Percentiles rank a stretch among this genome's conserved stretches.
These are phyloP conservation scores for Lasioglossum baleicum DNA, from an alignment of 1,140 invertebrate genomes.

Conservation along the genomic window DNA sequence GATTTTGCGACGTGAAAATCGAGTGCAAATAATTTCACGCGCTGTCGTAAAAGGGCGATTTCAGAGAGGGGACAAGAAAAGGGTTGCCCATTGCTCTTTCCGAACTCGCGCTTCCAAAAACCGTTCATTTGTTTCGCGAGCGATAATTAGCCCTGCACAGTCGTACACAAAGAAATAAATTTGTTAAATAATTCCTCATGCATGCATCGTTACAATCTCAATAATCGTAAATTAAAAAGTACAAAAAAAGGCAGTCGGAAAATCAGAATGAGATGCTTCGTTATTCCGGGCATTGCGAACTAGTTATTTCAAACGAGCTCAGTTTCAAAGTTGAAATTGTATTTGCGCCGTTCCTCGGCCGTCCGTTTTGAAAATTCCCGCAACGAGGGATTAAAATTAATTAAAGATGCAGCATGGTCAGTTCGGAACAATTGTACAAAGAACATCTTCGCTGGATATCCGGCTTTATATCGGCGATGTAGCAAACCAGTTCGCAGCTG, in stretches of 20 bases:
- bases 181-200: too few species aligned
- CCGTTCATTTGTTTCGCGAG: too few species aligned
- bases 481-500: constrained; percentile 40
- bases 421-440: not conserved
- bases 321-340: not conserved
- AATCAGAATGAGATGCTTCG: not conserved
- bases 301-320: not conserved
- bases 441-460: constrained; percentile 15
- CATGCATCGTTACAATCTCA: too few species aligned
- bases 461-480: constrained; percentile 28
- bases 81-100: too few species aligned
- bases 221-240: too few species aligned
- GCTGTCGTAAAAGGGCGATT: too few species aligned
- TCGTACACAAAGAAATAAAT: too few species aligned
- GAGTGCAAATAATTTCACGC: not conserved
- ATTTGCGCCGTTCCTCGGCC: too few species aligned
- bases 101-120: too few species aligned
- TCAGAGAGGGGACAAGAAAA: too few species aligned
- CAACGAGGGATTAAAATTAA: constrained; percentile 32
- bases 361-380: not conserved
- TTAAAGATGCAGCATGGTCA: constrained; percentile 24
- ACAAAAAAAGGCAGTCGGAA: too few species aligned
- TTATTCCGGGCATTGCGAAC: not conserved
- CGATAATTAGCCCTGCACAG: too few species aligned
- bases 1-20: not conserved